Evolutionary conservation across 1,140 invertebrate species (phyloP), one percentile per base, ranked within the genome.

Genomic region (Drusus annulatus): DNA sequence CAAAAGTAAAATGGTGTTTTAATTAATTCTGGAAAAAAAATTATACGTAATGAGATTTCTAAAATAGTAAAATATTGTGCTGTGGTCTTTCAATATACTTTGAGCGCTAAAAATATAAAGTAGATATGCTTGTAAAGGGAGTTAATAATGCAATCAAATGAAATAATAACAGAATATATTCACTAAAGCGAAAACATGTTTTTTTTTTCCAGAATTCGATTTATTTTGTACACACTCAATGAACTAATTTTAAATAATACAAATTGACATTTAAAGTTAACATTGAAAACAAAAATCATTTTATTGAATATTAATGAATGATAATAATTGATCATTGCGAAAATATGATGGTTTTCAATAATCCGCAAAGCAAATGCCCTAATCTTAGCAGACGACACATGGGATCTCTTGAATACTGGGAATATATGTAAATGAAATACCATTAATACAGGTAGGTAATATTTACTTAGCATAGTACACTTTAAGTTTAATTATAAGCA

Each of bases 401-500:
- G 45, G 68, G 68, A 71, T 50, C 68, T 28, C 45, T 52, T n/a
- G 21, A 23, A 23, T 16, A 50, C 10, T 50, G 17, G 21, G n/a
- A 71, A 51, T 71, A 71, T 71, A 19, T 25, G 62, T 28, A 52
- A 71, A 71, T 52, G 10, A 71, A 71, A 71, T 23, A 52, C 68
- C 36, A 23, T 71, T 52, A 71, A 52, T 51, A 52, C 21, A 71
- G 36, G 28, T 45, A 45, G 36, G 36, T 65, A 65, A 65, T 25
- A 52, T 71, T 51, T 71, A 51, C 68, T 71, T 71, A 71, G 16
- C 17, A 52, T 31, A 65, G 21, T 71, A 71, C 68, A 23, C 51
- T 36, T 75, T 52, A 73, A 58, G 28, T 78, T 65, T 78, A 78
- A 54, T 78, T 78, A 68, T 68, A 78, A 78, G 76, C 76, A 68